These are phyloP conservation scores for Sturnira hondurensis DNA, from an alignment of 2,113 vertebrate genomes.

Conservation along the genomic window DNA sequence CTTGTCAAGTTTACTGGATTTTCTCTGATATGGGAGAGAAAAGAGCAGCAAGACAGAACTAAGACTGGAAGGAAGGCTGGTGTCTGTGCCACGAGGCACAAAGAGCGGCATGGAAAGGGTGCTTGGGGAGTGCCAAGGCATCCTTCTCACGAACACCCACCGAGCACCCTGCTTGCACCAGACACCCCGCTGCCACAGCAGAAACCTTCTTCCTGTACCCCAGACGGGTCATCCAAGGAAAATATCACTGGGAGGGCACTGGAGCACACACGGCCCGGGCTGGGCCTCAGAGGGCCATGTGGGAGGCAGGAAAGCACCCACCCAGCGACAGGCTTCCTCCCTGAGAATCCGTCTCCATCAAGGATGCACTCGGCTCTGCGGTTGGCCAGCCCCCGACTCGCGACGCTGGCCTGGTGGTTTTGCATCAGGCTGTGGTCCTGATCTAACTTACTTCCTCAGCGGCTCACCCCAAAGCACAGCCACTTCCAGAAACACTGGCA, in stretches of 20 bases:
- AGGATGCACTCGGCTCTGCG: not conserved
- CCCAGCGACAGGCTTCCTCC: not conserved
- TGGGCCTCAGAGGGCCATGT: not conserved
- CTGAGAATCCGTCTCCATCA: not conserved
- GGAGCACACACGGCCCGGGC: not conserved
- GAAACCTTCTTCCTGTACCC: not conserved
- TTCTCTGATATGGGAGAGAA: not conserved
- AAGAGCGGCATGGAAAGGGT: not conserved
- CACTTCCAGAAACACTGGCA: conserved; percentile 72
- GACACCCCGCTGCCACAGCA: no score
- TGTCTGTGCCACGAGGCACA: not conserved
- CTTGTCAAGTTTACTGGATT: not conserved
- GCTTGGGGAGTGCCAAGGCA: not conserved
- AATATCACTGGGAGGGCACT: not conserved
- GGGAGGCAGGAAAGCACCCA: not conserved
- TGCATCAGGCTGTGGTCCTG: conserved; percentile 67
- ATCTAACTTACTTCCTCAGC: conserved; percentile 77
- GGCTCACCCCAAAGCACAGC: conserved; percentile 70
- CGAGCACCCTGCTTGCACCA: not conserved
- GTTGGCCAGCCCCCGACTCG: conserved; percentile 46
- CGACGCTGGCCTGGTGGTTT: conserved; percentile 58
- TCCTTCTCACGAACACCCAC: not conserved
- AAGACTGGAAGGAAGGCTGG: not conserved
- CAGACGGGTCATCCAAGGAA: not conserved
- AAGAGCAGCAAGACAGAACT: not conserved